Evolutionary conservation across 2,113 vertebrate species (phyloP).

Genomic region (Varanus komodoensis): DNA sequence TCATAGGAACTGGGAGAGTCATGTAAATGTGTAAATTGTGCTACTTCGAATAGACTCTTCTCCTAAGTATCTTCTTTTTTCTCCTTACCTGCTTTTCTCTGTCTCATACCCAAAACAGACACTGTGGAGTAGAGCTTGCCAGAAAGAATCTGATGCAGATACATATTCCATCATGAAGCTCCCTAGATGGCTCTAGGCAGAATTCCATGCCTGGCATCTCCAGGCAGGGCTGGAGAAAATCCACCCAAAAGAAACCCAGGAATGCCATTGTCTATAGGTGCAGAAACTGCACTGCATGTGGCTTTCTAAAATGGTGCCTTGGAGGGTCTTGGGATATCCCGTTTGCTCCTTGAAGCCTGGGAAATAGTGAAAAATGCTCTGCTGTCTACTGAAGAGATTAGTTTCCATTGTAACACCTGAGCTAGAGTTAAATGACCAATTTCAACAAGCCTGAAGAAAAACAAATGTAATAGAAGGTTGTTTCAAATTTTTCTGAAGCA

Average conservation of each 20-base stretch:
- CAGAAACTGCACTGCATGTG: too few species aligned
- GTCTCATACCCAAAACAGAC: not conserved
- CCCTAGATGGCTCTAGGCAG: not conserved
- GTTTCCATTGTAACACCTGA: not conserved
- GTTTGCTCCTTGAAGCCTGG: not conserved
- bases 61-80: too few species aligned
- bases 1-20: not conserved
- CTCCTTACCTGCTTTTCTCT: not conserved
- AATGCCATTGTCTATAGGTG: not conserved
- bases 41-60: not conserved
- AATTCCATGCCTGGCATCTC: not conserved
- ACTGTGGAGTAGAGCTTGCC: not conserved
- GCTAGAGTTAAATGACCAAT: not conserved
- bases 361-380: too few species aligned
- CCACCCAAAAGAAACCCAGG: not conserved
- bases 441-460: not conserved
- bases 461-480: conserved; percentile 13
- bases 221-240: not conserved
- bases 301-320: not conserved
- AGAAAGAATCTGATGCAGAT: not conserved
- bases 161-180: not conserved
- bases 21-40: not conserved
- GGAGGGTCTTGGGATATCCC: not conserved
- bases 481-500: conserved; percentile 37
- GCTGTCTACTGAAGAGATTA: too few species aligned